A percentile compares a stretch with the other conserved stretches of the same genome.
phyloP scores from a whole-genome alignment of 2,888 invertebrate genomes.

The Chalcis sispes region DNA sequence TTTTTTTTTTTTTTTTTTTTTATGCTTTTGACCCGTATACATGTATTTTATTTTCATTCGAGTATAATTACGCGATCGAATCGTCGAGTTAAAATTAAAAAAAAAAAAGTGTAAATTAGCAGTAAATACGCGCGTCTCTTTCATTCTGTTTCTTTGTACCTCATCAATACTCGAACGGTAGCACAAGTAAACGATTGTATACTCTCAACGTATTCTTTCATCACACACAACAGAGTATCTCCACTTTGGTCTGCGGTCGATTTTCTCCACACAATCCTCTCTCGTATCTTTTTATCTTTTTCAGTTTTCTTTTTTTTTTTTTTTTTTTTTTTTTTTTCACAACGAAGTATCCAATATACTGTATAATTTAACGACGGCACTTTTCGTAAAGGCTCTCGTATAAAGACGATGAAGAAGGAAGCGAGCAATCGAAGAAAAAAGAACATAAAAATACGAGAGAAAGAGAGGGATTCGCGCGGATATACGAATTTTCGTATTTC shows the following conservation, averaged over 20 bases:
- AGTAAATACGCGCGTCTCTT: background rate
- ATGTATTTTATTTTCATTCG: no score
- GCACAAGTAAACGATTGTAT: background rate
- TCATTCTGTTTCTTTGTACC: conserved; percentile 3
- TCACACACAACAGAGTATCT: background rate
- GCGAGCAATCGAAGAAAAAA: background rate
- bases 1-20: no score
- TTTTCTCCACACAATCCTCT: background rate
- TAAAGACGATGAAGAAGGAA: background rate
- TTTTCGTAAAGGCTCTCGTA: conserved; percentile 14
- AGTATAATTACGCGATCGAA: no score
- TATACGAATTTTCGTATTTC: conserved; percentile 47
- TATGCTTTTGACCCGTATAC: no score
- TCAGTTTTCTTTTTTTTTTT: background rate
- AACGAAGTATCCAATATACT: background rate
- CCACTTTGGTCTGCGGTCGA: background rate
- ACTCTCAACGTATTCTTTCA: background rate
- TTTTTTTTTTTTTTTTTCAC: background rate
- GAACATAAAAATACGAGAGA: background rate
- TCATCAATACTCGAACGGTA: background rate
- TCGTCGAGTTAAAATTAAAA: no score
- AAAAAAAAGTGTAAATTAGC: no score
- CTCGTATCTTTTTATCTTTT: background rate
- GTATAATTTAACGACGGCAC: conserved; percentile 34
- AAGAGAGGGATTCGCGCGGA: background rate